These are phyloP conservation scores for Etheostoma cragini DNA, from an alignment of 2,113 vertebrate species.

Conservation along the genomic window DNA sequence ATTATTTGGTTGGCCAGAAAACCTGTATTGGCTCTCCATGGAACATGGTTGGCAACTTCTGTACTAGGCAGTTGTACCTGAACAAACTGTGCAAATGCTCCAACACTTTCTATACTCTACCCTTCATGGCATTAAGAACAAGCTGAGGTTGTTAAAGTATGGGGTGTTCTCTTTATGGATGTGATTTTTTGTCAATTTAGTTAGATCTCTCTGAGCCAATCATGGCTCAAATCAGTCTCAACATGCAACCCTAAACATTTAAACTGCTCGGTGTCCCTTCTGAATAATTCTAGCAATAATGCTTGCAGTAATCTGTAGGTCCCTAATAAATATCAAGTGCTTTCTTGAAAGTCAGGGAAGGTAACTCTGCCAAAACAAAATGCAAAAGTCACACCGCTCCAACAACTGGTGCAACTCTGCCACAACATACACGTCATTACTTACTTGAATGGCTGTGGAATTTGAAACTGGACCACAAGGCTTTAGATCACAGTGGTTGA, in stretches of 20 bases:
- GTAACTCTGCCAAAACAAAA: slow-evolving; percentile 1
- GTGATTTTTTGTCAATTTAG: slow-evolving; percentile 3
- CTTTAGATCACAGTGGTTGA: neutral
- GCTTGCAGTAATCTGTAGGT: neutral
- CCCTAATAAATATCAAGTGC: neutral
- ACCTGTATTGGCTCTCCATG: slow-evolving; percentile 1
- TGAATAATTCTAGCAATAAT: neutral
- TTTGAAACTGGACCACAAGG: neutral
- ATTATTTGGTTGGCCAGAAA: slow-evolving; percentile 4
- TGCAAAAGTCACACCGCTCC: neutral
- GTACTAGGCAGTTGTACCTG: neutral
- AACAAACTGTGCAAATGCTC: slow-evolving; percentile 4
- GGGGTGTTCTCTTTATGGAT: neutral
- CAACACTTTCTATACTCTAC: neutral
- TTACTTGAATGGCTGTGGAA: neutral
- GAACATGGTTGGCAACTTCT: neutral
- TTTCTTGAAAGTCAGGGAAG: slow-evolving; percentile 21
- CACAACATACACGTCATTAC: neutral
- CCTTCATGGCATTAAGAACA: neutral
- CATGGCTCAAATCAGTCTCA: neutral
- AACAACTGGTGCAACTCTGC: neutral
- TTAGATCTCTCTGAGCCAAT: neutral
- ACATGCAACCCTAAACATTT: neutral
- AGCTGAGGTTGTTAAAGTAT: neutral
- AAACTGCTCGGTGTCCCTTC: neutral